phyloP scores from a whole-genome alignment of 2,113 vertebrate species.

The Euleptes europaea region DNA sequence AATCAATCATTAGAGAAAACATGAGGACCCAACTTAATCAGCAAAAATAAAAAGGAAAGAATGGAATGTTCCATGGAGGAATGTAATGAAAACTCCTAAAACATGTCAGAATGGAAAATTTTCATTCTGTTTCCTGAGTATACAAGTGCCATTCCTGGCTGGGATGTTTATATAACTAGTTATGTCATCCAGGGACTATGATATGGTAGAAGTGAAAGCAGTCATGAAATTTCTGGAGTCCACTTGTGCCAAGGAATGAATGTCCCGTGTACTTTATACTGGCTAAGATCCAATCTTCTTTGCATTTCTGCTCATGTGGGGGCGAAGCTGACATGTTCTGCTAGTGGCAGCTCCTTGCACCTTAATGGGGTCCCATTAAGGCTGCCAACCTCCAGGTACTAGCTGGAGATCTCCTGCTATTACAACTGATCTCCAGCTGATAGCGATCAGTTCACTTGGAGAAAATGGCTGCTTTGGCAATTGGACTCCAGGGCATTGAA shows the following conservation, averaged over 20 bases:
- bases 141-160: neutral
- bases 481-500: too few species aligned
- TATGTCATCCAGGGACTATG: neutral
- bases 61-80: slow-evolving; percentile 40
- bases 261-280: neutral
- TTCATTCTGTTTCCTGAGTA: slow-evolving; percentile 14
- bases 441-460: too few species aligned
- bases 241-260: neutral
- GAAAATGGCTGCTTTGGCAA: too few species aligned
- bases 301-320: neutral
- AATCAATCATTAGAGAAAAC: slow-evolving; percentile 26
- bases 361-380: neutral
- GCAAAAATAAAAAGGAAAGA: slow-evolving; percentile 52
- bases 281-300: neutral
- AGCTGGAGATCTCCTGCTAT: too few species aligned
- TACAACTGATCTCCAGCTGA: too few species aligned
- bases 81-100: slow-evolving; percentile 41
- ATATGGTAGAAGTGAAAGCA: neutral
- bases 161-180: neutral
- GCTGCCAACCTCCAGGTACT: too few species aligned
- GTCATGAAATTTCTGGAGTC: neutral
- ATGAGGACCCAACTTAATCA: slow-evolving; percentile 11
- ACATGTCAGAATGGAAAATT: slow-evolving; percentile 30
- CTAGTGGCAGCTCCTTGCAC: neutral
- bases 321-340: neutral